Percentiles rank a stretch among this genome's conserved stretches.
These are phyloP conservation scores for Schlechtendalia chinensis DNA, from an alignment of 1,140 invertebrate species.

Conservation along the genomic window DNA sequence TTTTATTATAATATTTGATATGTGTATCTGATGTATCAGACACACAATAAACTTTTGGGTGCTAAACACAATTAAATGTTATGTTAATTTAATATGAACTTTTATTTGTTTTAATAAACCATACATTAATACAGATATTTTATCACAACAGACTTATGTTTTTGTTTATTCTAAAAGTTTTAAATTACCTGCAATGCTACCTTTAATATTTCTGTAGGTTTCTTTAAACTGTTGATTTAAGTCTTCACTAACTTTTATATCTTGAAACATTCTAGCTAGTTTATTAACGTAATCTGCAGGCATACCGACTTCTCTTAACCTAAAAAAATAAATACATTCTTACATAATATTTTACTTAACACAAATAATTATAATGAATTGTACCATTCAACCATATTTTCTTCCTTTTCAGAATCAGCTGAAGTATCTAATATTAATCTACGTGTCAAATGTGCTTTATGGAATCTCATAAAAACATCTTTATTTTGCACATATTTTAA, in stretches of 20 bases:
- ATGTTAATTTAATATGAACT: too few relatives aligned
- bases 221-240: constrained; percentile 92
- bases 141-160: background rate
- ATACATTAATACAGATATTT: too few relatives aligned
- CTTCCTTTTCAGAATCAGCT: constrained; percentile 98
- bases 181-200: constrained; percentile 59
- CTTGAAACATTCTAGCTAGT: constrained; percentile 94
- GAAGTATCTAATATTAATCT: constrained; percentile 93
- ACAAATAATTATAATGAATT: background rate
- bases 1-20: too few relatives aligned
- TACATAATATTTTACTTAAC: background rate
- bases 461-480: constrained; percentile 99
- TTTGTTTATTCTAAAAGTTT: background rate
- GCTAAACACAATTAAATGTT: too few relatives aligned
- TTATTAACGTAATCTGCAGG: constrained; percentile 99
- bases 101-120: too few relatives aligned
- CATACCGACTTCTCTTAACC: constrained; percentile 91
- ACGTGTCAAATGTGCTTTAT: constrained; percentile 96
- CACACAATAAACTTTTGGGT: too few relatives aligned
- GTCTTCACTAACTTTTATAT: constrained; percentile 98
- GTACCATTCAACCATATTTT: constrained; percentile 97
- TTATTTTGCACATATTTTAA: constrained; percentile 99
- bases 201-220: constrained; percentile 62
- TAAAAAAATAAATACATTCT: constrained; percentile 47
- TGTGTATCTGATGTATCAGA: too few relatives aligned